A percentile compares a stretch with the other conserved stretches of the same genome.
Evolutionary conservation across 2,888 invertebrate species (phyloP).

Genomic region (Punctoribates punctum): DNA sequence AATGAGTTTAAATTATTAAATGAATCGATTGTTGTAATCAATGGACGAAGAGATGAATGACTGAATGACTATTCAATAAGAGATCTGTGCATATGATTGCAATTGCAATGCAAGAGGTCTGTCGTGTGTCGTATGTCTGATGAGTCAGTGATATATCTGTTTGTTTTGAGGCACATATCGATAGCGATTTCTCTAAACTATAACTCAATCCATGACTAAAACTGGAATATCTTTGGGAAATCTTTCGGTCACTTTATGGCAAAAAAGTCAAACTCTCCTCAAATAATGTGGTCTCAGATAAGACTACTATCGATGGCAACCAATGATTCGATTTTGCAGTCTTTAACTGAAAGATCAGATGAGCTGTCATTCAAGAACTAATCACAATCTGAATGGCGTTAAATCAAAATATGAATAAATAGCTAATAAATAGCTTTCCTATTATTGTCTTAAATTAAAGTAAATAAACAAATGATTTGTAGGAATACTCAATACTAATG

Average conservation of each 20-base stretch:
- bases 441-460: slow-evolving; percentile 1
- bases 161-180: slow-evolving; percentile 31
- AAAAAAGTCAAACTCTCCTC: not conserved
- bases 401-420: slow-evolving; percentile 14
- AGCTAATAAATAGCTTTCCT: too few species aligned
- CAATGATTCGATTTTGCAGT: not conserved
- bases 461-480: not conserved
- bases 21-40: not conserved
- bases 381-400: not conserved
- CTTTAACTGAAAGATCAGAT: slow-evolving; percentile 4
- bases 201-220: slow-evolving; percentile 29
- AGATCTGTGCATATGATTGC: slow-evolving; percentile 34
- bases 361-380: slow-evolving; percentile 22
- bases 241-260: not conserved
- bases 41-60: slow-evolving; percentile 5
- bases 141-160: slow-evolving; percentile 16
- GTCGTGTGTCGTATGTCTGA: not conserved
- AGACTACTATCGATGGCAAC: not conserved
- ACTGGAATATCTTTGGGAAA: slow-evolving; percentile 23
- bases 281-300: not conserved
- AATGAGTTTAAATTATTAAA: slow-evolving; percentile 7
- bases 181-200: slow-evolving; percentile 16
- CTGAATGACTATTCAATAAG: slow-evolving; percentile 28
- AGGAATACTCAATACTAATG: not conserved
- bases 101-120: slow-evolving; percentile 5